A percentile compares a stretch with the other conserved stretches of the same genome.
phyloP scores from a whole-genome alignment of 2,113 vertebrate genomes.

The Halichoeres trimaculatus region DNA sequence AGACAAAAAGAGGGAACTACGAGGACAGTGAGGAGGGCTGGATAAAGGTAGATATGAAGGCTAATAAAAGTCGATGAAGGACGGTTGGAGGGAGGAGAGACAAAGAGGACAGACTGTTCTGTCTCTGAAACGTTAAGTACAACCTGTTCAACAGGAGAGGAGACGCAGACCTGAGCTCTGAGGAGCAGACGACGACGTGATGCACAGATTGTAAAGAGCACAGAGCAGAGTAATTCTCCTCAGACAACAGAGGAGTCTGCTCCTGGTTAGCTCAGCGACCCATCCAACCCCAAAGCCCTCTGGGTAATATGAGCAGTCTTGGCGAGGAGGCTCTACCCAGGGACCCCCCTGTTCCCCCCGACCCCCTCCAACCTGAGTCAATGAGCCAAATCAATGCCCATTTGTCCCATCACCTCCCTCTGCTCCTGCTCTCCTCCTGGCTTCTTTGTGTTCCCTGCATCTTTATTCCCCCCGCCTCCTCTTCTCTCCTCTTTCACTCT shows the following conservation, averaged over 20 bases:
- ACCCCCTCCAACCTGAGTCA: constrained; percentile 7
- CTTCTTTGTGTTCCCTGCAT: background rate
- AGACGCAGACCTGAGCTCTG: background rate
- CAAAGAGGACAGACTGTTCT: background rate
- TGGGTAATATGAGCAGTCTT: constrained; percentile 59
- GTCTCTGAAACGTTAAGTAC: too few relatives aligned
- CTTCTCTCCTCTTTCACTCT: background rate
- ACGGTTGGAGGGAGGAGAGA: background rate
- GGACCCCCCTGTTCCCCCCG: background rate
- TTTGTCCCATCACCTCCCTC: constrained; percentile 30
- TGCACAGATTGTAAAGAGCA: background rate
- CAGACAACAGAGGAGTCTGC: background rate
- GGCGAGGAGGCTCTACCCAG: constrained; percentile 42
- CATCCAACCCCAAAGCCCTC: constrained; percentile 34
- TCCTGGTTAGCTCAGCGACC: constrained; percentile 6
- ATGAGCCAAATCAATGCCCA: constrained; percentile 46
- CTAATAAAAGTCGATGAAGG: too few relatives aligned
- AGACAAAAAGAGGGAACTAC: too few relatives aligned
- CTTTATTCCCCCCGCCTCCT: background rate
- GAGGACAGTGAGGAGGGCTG: background rate
- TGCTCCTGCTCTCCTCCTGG: background rate
- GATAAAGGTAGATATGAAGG: background rate
- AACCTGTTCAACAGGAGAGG: too few relatives aligned
- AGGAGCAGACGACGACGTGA: background rate
- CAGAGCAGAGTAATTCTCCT: background rate